Percentiles rank a stretch among this genome's conserved stretches.
Evolutionary conservation across 2,888 invertebrate species (phyloP).

Genomic region (Leucoptera coffeella): DNA sequence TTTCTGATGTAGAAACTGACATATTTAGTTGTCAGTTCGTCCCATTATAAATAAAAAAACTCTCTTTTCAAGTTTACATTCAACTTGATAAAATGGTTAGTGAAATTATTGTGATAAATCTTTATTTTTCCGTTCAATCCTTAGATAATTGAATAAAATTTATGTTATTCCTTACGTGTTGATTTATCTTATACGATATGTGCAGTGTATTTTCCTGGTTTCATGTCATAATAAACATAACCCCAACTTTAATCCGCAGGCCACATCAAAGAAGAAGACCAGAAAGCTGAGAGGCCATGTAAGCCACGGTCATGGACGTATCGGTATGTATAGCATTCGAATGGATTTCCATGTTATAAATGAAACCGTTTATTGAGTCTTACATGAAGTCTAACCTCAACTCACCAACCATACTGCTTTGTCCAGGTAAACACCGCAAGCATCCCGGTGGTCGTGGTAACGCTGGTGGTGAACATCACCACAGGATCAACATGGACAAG

Average conservation of each 20-base stretch:
- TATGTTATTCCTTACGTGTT: no score
- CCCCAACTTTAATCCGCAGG: constrained; percentile 64
- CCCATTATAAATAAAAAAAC: no score
- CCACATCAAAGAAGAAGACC: constrained; percentile 95
- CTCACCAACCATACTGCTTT: no score
- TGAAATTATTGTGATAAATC: constrained; percentile 20
- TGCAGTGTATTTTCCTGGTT: no score
- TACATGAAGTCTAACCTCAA: no score
- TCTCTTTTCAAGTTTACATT: constrained; percentile 22
- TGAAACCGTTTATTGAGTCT: not conserved
- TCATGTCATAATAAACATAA: no score
- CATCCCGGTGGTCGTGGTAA: constrained; percentile 99
- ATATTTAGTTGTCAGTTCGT: no score
- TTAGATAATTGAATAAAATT: no score
- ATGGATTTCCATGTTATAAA: no score
- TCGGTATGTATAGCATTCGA: constrained; percentile 62
- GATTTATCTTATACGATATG: no score
- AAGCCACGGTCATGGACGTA: constrained; percentile 99
- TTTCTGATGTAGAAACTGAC: no score
- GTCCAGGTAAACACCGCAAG: constrained; percentile 95
- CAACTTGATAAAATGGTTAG: constrained; percentile 39
- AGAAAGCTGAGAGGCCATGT: constrained; percentile 99
- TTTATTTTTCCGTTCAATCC: constrained; percentile 17
- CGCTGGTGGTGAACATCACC: constrained; percentile 99
- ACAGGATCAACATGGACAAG: constrained; percentile 99